A percentile compares a stretch with the other conserved stretches of the same genome.
These are phyloP conservation scores for Cassiopea xamachana DNA, from an alignment of 30 jellyfish, hydroid and myxozoan genomes.

Conservation along the genomic window DNA sequence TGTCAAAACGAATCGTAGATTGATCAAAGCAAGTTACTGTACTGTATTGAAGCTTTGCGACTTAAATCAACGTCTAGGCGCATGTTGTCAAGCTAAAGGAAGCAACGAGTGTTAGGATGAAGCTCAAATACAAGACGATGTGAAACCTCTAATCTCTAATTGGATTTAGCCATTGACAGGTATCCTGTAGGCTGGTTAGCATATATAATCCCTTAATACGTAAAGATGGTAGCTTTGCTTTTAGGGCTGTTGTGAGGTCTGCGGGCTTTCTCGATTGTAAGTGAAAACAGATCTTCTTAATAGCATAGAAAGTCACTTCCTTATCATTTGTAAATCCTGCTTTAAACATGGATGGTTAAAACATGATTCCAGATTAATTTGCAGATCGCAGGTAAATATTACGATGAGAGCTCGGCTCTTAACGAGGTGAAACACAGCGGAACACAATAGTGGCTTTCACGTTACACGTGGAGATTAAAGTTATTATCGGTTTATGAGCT, in stretches of 20 bases:
- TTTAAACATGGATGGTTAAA: constrained; percentile 83
- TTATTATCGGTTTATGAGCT: constrained; percentile 80
- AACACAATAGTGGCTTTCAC: constrained; percentile 77
- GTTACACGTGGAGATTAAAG: constrained; percentile 81
- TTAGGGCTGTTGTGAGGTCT: constrained; percentile 86
- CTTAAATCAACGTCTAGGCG: constrained; percentile 56
- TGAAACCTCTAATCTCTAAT: constrained; percentile 83
- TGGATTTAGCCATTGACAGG: constrained; percentile 85
- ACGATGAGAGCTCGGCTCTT: constrained; percentile 75
- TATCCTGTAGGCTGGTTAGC: constrained; percentile 88
- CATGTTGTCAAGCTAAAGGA: constrained; percentile 75
- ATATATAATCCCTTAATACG: constrained; percentile 79
- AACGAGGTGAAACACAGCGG: constrained; percentile 85
- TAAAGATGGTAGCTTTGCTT: constrained; percentile 85
- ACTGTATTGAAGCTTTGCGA: constrained; percentile 44
- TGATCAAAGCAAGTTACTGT: constrained; percentile 56
- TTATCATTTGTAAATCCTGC: constrained; percentile 84
- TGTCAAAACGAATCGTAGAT: constrained; percentile 10
- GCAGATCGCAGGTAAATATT: constrained; percentile 81
- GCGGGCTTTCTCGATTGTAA: constrained; percentile 85
- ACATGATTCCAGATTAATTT: constrained; percentile 84
- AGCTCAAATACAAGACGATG: constrained; percentile 79
- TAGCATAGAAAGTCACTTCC: constrained; percentile 85
- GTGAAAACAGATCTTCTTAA: constrained; percentile 83
- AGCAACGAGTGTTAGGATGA: constrained; percentile 73